Base-by-base conservation (phyloP, 2,797 vertebrate species). In the Sebastes diploproa region DNA sequence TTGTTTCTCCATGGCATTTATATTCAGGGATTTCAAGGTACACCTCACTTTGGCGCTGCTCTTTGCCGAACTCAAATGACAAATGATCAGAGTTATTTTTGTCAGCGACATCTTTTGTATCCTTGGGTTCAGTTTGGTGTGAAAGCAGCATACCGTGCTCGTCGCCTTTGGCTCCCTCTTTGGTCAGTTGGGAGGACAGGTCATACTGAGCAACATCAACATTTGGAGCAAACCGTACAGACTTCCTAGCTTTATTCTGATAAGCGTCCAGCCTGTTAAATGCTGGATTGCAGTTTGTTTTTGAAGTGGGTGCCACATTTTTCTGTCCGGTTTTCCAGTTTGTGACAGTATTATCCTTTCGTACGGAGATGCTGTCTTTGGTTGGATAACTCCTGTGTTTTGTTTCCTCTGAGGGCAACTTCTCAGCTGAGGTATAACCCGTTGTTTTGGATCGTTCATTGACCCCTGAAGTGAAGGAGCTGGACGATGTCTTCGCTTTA, bases 171-270 rank as follows among this genome's bases (percentile, higher is more conserved):
- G 18, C 34, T 46, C 12, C 86, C 12, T 61, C 14, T 42, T 42
- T 55, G 27, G 16, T 59, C 12, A 29, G 18, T 34, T 84, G 50
- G 54, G 36, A 36, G 6, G 68, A 52, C 14, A 6, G 12, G 23
- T 85, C 58, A 20, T 68, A 63, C 13, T 30, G 67, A 77, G 79
- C 52, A 1, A 74, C 74, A 18, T 90, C 86, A 42, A 90, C 65
- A 62, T 79, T 55, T 22, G 82, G 66, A 68, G 91, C 78, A 86
- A 96, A 96, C 7, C 90, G 70, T 1, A 96, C 96, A 34, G 64
- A 80, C 81, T 95, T 96, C 32, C 29, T 93, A 5, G 23, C 68
- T 92, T 93, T 95, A 34, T 65, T 75, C 25, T 66, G 27, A 56
- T n/a, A 25, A 11, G 9, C 1, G 7, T 70, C 61, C 5, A 54